Conservation (phyloP, 2,113 vertebrate genomes). For the Isurus oxyrinchus region DNA sequence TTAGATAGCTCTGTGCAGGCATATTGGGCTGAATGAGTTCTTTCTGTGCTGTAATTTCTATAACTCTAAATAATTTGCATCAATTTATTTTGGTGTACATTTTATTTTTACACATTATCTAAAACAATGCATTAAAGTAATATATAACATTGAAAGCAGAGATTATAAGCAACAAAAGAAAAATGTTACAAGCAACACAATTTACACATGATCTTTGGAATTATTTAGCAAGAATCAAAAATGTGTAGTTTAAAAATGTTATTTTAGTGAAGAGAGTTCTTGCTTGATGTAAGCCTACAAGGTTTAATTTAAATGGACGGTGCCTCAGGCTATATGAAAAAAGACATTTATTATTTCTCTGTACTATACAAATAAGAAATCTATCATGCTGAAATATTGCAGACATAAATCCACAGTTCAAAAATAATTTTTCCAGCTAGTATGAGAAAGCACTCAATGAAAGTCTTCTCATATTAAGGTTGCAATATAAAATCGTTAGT, state of each 20-base stretch:
- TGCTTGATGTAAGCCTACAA: constrained; percentile 19
- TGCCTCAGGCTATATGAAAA: background rate
- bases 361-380: constrained; percentile 24
- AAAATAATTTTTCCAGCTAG: constrained; percentile 11
- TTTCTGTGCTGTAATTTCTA: background rate
- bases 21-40: background rate
- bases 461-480: constrained; percentile 2
- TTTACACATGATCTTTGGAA: background rate
- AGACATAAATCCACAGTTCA: constrained; percentile 29
- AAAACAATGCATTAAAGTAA: background rate
- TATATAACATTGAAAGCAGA: background rate
- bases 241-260: background rate
- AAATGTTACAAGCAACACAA: background rate
- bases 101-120: background rate
- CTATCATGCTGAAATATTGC: constrained; percentile 23
- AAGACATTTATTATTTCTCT: constrained; percentile 30
- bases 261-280: background rate
- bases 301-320: constrained; percentile 26
- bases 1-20: background rate
- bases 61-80: background rate
- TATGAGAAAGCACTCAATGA: constrained; percentile 16
- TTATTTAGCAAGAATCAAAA: background rate
- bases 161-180: background rate
- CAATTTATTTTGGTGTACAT: background rate
- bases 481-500: background rate